Evolutionary conservation across 2,888 invertebrate species (phyloP).

Genomic region (Noctua janthina): DNA sequence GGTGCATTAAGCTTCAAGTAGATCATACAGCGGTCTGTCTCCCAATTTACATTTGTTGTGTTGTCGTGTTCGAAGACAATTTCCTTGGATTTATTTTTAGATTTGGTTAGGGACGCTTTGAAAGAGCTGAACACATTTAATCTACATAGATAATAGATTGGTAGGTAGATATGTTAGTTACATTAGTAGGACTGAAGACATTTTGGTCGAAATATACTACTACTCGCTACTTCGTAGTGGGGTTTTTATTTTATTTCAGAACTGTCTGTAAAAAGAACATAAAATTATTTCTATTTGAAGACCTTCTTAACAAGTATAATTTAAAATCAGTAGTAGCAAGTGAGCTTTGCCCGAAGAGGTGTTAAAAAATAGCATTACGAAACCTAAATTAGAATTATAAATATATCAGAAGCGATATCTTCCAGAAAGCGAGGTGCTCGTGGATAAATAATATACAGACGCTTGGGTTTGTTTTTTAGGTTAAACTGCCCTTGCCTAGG

Average conservation of each 20-base stretch:
- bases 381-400: neutral
- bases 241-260: slow-evolving; percentile 6
- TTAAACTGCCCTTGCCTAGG: neutral
- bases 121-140: slow-evolving; percentile 65
- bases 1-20: slow-evolving; percentile 84
- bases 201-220: neutral
- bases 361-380: neutral
- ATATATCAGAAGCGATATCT: too few relatives aligned
- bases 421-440: neutral
- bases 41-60: slow-evolving; percentile 76
- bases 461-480: neutral
- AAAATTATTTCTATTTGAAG: neutral
- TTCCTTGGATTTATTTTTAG: slow-evolving; percentile 65
- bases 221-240: neutral
- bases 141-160: slow-evolving; percentile 67
- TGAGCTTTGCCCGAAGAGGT: neutral
- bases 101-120: slow-evolving; percentile 60
- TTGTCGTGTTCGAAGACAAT: slow-evolving; percentile 67
- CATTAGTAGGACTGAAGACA: neutral
- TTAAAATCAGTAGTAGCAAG: neutral
- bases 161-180: slow-evolving; percentile 47
- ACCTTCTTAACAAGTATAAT: neutral
- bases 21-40: slow-evolving; percentile 78
- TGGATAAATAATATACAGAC: neutral
- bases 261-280: neutral